Conservation (phyloP, 2,888 invertebrate genomes). For the Steromphala cineraria region DNA sequence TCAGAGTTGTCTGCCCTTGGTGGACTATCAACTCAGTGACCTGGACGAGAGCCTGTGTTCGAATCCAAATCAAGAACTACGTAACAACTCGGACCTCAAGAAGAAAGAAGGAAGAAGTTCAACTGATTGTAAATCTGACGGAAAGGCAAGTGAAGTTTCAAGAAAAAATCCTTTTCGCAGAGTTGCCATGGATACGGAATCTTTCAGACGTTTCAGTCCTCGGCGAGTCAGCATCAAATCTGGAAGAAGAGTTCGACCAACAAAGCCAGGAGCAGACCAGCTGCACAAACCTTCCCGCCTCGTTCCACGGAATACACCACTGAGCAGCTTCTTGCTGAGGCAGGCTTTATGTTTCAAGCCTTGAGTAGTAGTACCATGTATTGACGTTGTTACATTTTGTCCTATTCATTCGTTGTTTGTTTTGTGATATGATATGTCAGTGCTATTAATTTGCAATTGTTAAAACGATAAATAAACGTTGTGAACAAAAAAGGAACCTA, state of each 20-base stretch:
- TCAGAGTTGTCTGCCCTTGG: not conserved
- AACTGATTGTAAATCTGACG: not conserved
- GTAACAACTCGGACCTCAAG: not conserved
- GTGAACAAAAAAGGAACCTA: no score
- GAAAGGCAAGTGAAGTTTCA: not conserved
- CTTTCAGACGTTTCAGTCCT: not conserved
- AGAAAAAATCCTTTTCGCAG: not conserved
- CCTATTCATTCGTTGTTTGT: no score
- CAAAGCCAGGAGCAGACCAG: no score
- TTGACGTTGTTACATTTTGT: no score
- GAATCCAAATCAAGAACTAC: not conserved
- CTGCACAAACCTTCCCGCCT: no score
- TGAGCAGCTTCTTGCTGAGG: no score
- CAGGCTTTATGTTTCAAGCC: no score
- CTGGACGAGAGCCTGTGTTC: not conserved
- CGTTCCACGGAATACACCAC: no score
- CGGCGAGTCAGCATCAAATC: not conserved
- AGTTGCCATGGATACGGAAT: not conserved
- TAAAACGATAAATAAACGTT: no score
- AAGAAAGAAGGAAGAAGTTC: not conserved
- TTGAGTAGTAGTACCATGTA: no score
- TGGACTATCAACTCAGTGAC: not conserved
- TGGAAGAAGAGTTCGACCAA: not conserved
- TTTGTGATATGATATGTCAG: no score
- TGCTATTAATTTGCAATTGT: no score